Evolutionary conservation across 2,888 invertebrate species (phyloP), one percentile per base, ranked within the genome.

Genomic region (Nemotelus nigrinus): DNA sequence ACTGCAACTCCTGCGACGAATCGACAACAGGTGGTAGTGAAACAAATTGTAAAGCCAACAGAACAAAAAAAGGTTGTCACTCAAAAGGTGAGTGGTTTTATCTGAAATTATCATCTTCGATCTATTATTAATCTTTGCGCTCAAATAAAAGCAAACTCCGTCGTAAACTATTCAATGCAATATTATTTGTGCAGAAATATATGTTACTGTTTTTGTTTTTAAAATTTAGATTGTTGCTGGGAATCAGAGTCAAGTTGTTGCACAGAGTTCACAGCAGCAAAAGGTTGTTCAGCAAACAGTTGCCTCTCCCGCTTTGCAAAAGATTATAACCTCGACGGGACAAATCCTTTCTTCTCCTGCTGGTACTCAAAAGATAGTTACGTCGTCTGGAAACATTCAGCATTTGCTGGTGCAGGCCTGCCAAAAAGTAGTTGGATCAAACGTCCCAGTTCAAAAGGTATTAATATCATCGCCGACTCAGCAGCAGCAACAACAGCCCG

Each of bases 381-480:
- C 81, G 48, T 77, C 81, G 2, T 78, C 83, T 3, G 83, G 84
- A 55, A 84, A 84, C 78, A 50, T 86, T 44, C 87, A 86, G 75
- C 87, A 87, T 78, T 80, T 87, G 5, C 83, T 87, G 78, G 85
- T 85, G 3, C 86, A 86, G 75, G 82, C 84, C 5, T 63, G 0
- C 10, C 86, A 87, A 76, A 87, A 87, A 76, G 81, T 87, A 76
- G 83, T 87, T 10, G 84, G 86, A 2, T 87, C 85, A 79, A 86
- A 85, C 72, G 82, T 85, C 2, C 86, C 87, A 79, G 87, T 87
- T 1, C 87, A 87, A 80, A 87, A 87, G 80, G 84, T 87, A n/a
- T 81, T 87, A 8, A 85, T 87, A 80, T 84, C 85, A 10, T 80
- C 86, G 7, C 80, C 85, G 81, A 80, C 81, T 5, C 50, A 58